These are phyloP conservation scores for Euphydryas editha DNA, from an alignment of 2,888 invertebrate genomes.

Conservation along the genomic window DNA sequence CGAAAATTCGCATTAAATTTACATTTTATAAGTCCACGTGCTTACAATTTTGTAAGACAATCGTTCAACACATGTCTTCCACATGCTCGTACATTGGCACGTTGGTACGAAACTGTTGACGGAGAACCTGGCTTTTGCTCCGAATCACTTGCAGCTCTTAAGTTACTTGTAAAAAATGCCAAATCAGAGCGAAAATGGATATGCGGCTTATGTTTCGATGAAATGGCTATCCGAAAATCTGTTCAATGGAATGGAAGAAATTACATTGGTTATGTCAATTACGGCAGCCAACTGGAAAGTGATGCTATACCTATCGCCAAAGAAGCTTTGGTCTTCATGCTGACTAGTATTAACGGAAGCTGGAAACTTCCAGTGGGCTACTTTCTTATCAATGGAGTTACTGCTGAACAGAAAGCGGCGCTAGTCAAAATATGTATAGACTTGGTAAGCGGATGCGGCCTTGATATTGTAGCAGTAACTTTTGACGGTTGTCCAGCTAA, in stretches of 20 bases:
- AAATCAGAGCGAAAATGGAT: too few species aligned
- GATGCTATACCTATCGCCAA: not conserved
- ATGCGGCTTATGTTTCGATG: not conserved
- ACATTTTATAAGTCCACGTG: too few species aligned
- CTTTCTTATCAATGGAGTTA: slow-evolving; percentile 1
- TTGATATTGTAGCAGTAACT: not conserved
- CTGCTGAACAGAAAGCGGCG: slow-evolving; percentile 3
- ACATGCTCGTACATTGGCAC: too few species aligned
- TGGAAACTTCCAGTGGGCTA: slow-evolving; percentile 5
- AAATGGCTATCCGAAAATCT: not conserved
- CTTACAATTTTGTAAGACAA: too few species aligned
- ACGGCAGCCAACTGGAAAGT: not conserved
- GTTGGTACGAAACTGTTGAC: too few species aligned
- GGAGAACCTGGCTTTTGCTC: too few species aligned
- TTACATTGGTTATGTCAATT: not conserved
- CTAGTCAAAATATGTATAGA: not conserved
- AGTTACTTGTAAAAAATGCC: too few species aligned
- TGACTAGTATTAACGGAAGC: not conserved
- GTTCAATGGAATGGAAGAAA: not conserved
- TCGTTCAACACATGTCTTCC: too few species aligned
- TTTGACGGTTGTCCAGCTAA: slow-evolving; percentile 9
- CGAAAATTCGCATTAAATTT: too few species aligned
- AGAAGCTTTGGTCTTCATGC: not conserved
- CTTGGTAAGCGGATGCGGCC: not conserved
- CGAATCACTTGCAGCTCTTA: too few species aligned